Conservation (phyloP, 2,888 invertebrate species). For the Chromoteleia sp. region DNA sequence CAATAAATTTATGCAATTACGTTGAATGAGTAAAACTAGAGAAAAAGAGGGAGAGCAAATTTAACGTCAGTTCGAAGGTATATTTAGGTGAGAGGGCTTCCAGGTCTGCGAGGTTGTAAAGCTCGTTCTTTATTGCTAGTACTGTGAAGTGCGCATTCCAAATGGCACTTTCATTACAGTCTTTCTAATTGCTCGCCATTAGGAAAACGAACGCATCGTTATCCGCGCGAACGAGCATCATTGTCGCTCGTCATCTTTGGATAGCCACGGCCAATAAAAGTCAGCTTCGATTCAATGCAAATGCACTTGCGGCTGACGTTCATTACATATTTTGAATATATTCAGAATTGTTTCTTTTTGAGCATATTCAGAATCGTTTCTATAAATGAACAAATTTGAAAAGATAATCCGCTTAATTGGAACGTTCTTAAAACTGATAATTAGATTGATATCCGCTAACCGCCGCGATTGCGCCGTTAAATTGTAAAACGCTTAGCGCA, state of each 20-base stretch:
- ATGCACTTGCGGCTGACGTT: constrained; percentile 56
- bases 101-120: constrained; percentile 77
- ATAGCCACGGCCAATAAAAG: constrained; percentile 62
- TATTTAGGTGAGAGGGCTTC: constrained; percentile 79
- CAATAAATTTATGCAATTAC: constrained; percentile 82
- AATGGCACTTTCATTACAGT: constrained; percentile 83
- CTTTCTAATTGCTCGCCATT: constrained; percentile 82
- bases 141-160: constrained; percentile 78
- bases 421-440: constrained; percentile 19
- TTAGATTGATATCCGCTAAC: constrained; percentile 5
- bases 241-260: constrained; percentile 69
- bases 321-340: constrained; percentile 42
- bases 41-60: constrained; percentile 75
- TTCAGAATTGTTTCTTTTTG: no score
- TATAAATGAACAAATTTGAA: background rate
- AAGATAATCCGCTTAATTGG: constrained; percentile 1
- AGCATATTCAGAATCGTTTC: background rate
- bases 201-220: constrained; percentile 75
- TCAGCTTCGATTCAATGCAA: constrained; percentile 66
- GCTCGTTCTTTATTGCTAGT: constrained; percentile 78
- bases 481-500: constrained; percentile 29
- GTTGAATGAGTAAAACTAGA: constrained; percentile 81
- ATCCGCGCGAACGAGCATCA: constrained; percentile 69
- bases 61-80: constrained; percentile 76
- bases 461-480: background rate